Evolutionary conservation across 1,140 invertebrate species (phyloP).

Genomic region (Akabosia matsudoensis): DNA sequence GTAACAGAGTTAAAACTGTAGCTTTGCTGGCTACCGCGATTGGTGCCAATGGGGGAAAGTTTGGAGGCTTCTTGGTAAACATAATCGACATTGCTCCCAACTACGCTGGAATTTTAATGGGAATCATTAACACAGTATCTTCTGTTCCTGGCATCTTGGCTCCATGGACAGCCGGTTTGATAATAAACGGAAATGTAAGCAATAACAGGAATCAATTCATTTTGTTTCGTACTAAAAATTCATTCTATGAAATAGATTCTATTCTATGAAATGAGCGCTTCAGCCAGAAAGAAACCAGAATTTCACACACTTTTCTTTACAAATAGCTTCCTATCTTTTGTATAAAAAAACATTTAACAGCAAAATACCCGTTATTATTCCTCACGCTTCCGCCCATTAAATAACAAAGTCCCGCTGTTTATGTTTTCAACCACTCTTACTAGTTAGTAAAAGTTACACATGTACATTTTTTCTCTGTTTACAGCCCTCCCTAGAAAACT

Average conservation of each 20-base stretch:
- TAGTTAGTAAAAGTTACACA: neutral
- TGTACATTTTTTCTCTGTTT: slow-evolving; percentile 37
- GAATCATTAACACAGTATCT: slow-evolving; percentile 58
- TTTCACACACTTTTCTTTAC: too few relatives aligned
- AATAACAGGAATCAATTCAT: too few relatives aligned
- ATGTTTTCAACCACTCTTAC: neutral
- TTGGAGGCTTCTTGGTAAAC: slow-evolving; percentile 35
- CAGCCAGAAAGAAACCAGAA: too few relatives aligned
- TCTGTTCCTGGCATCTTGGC: slow-evolving; percentile 58
- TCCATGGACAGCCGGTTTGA: slow-evolving; percentile 48
- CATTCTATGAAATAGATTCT: too few relatives aligned
- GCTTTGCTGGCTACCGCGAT: slow-evolving; percentile 29
- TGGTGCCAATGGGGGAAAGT: slow-evolving; percentile 32
- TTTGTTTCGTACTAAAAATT: too few relatives aligned
- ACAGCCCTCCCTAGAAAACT: slow-evolving; percentile 57
- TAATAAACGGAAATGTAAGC: slow-evolving; percentile 38
- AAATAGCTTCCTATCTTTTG: too few relatives aligned
- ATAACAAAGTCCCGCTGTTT: slow-evolving; percentile 55
- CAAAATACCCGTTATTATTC: slow-evolving; percentile 24
- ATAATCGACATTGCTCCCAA: slow-evolving; percentile 34
- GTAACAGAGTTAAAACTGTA: slow-evolving; percentile 31
- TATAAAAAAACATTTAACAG: too few relatives aligned
- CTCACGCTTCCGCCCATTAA: slow-evolving; percentile 49
- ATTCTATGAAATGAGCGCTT: too few relatives aligned
- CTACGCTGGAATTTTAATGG: slow-evolving; percentile 53